Percentiles rank a stretch among this genome's conserved stretches.
Conservation (phyloP, 2,797 vertebrate genomes). For the Sparidentex hasta region DNA sequence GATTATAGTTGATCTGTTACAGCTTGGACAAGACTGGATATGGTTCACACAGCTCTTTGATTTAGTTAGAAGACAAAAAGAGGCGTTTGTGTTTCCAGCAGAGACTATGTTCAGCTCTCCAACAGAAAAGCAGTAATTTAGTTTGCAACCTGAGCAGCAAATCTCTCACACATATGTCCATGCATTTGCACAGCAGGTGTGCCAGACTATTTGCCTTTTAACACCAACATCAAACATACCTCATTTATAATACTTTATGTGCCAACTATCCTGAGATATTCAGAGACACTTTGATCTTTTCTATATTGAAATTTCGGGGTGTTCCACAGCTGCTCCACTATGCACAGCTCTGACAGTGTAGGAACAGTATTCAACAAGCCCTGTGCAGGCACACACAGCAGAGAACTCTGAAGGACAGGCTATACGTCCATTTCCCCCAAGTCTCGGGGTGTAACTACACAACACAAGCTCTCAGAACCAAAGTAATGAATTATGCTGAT, state of each 20-base stretch:
- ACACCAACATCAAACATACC: background rate
- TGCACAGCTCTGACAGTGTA: background rate
- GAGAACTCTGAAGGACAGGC: slow-evolving; percentile 21
- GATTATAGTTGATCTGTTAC: slow-evolving; percentile 45
- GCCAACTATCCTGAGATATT: slow-evolving; percentile 13
- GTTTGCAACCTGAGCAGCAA: slow-evolving; percentile 19
- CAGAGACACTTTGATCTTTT: slow-evolving; percentile 21
- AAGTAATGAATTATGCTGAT: slow-evolving; percentile 43
- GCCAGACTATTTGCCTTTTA: slow-evolving; percentile 13
- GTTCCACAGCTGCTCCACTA: background rate
- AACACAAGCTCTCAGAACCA: slow-evolving; percentile 38
- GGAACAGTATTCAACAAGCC: slow-evolving; percentile 6
- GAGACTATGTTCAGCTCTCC: background rate
- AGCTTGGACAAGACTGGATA: slow-evolving; percentile 25
- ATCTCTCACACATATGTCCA: slow-evolving; percentile 7
- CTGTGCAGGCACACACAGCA: slow-evolving; percentile 26
- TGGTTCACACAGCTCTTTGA: slow-evolving; percentile 24
- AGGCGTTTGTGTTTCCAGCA: slow-evolving; percentile 8
- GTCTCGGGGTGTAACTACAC: slow-evolving; percentile 2
- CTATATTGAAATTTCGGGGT: slow-evolving; percentile 1
- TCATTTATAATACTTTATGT: background rate
- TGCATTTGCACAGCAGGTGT: slow-evolving; percentile 1
- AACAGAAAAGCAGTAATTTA: slow-evolving; percentile 18
- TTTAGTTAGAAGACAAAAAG: slow-evolving; percentile 15
- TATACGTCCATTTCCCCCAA: background rate